These are phyloP conservation scores for Isaurus tuberculatus DNA, from an alignment of 92 coral and sea anemone genomes.

Conservation along the genomic window DNA sequence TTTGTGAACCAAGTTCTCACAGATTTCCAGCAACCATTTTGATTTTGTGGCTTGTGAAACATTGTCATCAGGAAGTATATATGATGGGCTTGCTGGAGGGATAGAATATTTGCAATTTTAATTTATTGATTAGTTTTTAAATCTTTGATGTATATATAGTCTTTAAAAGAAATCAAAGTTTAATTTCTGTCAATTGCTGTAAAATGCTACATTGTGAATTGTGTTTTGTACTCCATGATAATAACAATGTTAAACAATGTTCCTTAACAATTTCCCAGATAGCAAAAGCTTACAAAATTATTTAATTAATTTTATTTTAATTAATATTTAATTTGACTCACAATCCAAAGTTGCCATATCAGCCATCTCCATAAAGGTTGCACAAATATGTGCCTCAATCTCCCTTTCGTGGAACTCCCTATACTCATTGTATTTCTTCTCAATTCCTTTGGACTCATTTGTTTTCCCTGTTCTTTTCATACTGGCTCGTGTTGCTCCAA, in stretches of 20 bases:
- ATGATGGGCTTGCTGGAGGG: conserved; percentile 15
- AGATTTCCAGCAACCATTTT: conserved; percentile 34
- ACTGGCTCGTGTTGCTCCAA: conserved; percentile 40
- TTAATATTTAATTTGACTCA: neutral
- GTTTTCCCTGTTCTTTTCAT: conserved; percentile 47
- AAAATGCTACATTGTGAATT: neutral
- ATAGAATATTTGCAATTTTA: neutral
- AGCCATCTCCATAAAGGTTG: conserved; percentile 53
- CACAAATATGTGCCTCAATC: conserved; percentile 45
- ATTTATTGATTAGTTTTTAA: neutral
- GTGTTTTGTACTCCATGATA: neutral
- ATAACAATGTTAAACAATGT: neutral
- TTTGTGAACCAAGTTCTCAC: conserved; percentile 25
- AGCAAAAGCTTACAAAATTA: neutral
- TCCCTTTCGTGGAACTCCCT: conserved; percentile 45
- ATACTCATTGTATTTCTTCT: no score
- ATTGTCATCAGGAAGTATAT: neutral
- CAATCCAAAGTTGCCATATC: conserved; percentile 42
- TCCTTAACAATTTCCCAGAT: neutral
- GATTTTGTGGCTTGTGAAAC: neutral
- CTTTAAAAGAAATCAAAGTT: neutral
- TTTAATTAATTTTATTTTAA: neutral
- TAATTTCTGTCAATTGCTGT: neutral
- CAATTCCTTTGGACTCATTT: conserved; percentile 47
- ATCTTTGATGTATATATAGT: neutral